Evolutionary conservation across 2,888 invertebrate genomes (phyloP).

Genomic region (Torymus tubicola): DNA sequence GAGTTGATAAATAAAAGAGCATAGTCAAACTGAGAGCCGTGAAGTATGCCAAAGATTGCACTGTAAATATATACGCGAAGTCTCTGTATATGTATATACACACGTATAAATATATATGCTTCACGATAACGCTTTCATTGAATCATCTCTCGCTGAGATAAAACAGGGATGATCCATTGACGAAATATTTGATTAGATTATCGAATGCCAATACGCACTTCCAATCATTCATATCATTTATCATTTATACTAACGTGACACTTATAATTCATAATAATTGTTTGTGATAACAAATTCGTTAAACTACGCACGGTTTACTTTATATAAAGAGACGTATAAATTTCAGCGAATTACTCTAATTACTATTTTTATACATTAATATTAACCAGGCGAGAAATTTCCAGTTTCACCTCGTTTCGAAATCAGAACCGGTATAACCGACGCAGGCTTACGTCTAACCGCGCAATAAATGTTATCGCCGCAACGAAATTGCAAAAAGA

Average conservation of each 20-base stretch:
- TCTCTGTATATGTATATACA: background rate
- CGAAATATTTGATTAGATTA: conserved; percentile 48
- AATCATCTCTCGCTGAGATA: conserved; percentile 35
- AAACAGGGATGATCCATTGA: conserved; percentile 17
- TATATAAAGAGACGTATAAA: background rate
- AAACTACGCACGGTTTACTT: background rate
- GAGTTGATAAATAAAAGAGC: conserved; percentile 29
- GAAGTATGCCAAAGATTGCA: conserved; percentile 10
- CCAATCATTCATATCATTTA: conserved; percentile 1
- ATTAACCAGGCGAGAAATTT: conserved; percentile 28
- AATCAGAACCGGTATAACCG: conserved; percentile 13
- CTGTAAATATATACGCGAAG: background rate
- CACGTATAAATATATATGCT: conserved; percentile 19
- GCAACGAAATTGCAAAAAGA: too few relatives aligned
- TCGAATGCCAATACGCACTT: background rate
- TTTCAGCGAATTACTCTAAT: conserved; percentile 14
- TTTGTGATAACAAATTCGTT: conserved; percentile 20
- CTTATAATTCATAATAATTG: conserved; percentile 8
- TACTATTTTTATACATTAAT: conserved; percentile 14
- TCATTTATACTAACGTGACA: background rate
- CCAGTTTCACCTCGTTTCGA: conserved; percentile 24
- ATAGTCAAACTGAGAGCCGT: background rate
- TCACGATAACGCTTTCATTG: conserved; percentile 24
- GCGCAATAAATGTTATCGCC: conserved; percentile 30
- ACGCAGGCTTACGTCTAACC: background rate